Base-by-base conservation (phyloP, 2,888 invertebrate genomes). In the Morpho achilles region DNA sequence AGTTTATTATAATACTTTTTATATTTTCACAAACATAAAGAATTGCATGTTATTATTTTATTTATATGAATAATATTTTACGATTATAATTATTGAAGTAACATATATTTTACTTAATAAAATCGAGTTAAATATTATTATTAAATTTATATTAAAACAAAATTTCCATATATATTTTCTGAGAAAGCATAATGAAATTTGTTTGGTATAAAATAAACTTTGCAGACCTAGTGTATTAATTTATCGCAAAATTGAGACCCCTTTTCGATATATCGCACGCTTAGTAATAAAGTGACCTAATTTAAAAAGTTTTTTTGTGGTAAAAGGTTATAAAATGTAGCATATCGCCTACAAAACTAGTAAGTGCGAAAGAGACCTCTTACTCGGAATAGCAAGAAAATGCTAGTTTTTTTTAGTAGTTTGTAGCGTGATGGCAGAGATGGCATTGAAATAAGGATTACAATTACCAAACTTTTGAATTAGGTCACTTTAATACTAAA, bases 1-100 rank as follows among this genome's bases (percentile, higher is more conserved):
- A 51, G 8, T 42, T 48, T 50, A 51, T 53, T 47, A 59, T 60
- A 59, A 62, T 63, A 58, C 48, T 64, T 52, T 60, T 61, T 66
- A 64, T 63, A 62, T 66, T 32, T 42, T 65, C 8, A 39, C 52
- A 66, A 64, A 67, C 58, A 62, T 59, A 63, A 63, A 57, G 62
- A 66, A 66, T 59, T 61, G 61, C 54, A 23, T 9, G 46, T 39
- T 56, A 9, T 43, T 45, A 45, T n/a, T 45, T 10, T 10, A n/a
- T n/a, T 50, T 47, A 48, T 23, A 3, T 32, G 2, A 48, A 23
- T 48, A 48, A 23, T 8, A 7, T 48, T 23, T 48, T 10, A n/a
- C n/a, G 51, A 51, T 51, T 51, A 43, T 43, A 43, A 42, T 23
- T 43, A 39, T 52, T 52, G 45, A 22, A 53, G 10, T 53, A 45